These are phyloP conservation scores for Amazonetta brasiliensis DNA, from an alignment of 2,797 vertebrate species.

Conservation along the genomic window DNA sequence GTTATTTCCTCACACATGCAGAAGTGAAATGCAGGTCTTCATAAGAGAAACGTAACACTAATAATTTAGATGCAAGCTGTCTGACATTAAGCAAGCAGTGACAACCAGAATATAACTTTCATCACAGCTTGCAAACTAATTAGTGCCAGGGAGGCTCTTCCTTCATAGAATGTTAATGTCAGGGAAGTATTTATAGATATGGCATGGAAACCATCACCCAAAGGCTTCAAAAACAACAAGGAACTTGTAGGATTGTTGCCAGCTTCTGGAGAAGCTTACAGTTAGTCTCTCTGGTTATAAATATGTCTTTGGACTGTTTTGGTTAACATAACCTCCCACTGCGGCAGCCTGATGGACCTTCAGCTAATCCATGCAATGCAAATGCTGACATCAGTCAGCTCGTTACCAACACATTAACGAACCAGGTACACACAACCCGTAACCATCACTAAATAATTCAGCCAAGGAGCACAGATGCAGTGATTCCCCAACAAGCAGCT, in stretches of 20 bases:
- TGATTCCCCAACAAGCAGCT: neutral
- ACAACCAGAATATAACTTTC: neutral
- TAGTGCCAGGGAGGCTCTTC: neutral
- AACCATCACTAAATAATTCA: neutral
- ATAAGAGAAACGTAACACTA: slow-evolving; percentile 5
- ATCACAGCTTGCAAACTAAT: slow-evolving; percentile 38
- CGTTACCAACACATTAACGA: neutral
- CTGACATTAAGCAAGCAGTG: neutral
- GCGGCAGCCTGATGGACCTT: neutral
- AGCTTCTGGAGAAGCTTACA: neutral
- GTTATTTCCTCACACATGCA: neutral
- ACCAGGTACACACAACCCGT: neutral
- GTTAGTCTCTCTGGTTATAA: neutral
- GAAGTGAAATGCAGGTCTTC: slow-evolving; percentile 15
- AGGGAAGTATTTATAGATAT: slow-evolving; percentile 30
- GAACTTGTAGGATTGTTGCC: neutral
- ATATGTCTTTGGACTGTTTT: neutral
- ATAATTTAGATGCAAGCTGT: neutral
- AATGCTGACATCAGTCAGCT: neutral
- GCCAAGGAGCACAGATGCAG: neutral
- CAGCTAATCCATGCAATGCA: neutral
- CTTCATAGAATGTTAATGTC: neutral
- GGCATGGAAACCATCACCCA: neutral
- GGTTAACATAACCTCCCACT: neutral
- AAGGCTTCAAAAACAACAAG: neutral